Evolutionary conservation across 2,113 vertebrate genomes (phyloP).

Genomic region (Cavia porcellus): DNA sequence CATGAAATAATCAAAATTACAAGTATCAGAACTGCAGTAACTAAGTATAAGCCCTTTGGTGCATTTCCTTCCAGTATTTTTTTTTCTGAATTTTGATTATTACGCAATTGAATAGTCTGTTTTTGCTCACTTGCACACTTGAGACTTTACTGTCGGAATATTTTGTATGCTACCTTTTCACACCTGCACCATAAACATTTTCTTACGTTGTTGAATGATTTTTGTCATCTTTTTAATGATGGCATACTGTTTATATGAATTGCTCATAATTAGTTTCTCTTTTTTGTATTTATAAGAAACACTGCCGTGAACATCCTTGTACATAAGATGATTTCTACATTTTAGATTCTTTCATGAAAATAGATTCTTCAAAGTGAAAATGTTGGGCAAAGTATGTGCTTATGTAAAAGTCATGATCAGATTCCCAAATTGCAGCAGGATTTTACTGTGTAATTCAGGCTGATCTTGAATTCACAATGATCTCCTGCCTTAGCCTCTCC

Average conservation of each 20-base stretch:
- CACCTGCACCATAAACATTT: slow-evolving; percentile 6
- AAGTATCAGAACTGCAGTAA: background rate
- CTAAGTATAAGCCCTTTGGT: background rate
- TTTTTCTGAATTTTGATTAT: slow-evolving; percentile 50
- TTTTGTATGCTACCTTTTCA: slow-evolving; percentile 31
- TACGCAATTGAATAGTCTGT: background rate
- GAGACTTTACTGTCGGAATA: slow-evolving; percentile 43
- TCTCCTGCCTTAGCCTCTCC: background rate
- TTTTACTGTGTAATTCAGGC: background rate
- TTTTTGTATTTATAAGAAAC: slow-evolving; percentile 12
- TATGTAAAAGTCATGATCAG: background rate
- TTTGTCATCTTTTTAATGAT: slow-evolving; percentile 19
- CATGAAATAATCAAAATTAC: slow-evolving; percentile 33
- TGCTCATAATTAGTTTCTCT: slow-evolving; percentile 54
- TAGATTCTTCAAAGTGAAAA: slow-evolving; percentile 52
- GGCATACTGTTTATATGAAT: slow-evolving; percentile 32
- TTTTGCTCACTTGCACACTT: background rate
- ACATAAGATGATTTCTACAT: background rate
- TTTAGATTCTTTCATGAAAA: slow-evolving; percentile 24
- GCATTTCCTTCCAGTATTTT: slow-evolving; percentile 56
- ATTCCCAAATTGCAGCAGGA: background rate
- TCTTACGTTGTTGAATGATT: slow-evolving; percentile 34
- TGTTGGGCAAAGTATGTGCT: slow-evolving; percentile 8
- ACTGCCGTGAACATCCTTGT: background rate
- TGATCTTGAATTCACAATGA: background rate